Conservation (phyloP, 2,797 vertebrate genomes). For the Enteromius argenteus region DNA sequence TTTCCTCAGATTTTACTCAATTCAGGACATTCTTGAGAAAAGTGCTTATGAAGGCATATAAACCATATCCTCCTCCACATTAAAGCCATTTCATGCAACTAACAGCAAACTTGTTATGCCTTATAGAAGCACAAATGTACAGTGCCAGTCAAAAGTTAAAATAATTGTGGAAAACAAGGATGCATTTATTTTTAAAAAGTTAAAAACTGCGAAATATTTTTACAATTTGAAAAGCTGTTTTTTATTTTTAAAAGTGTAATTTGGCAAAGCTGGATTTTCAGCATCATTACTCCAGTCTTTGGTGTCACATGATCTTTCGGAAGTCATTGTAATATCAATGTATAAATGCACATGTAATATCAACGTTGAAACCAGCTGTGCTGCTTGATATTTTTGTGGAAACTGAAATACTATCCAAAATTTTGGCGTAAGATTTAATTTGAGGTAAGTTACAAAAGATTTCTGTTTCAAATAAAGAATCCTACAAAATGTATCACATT, state of each 20-base stretch:
- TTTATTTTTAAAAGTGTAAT: neutral
- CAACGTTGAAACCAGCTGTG: neutral
- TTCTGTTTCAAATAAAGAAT: neutral
- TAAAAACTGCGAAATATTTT: neutral
- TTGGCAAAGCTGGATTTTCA: neutral
- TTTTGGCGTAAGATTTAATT: neutral
- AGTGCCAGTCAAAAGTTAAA: neutral
- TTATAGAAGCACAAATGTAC: neutral
- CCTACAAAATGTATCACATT: neutral
- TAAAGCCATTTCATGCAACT: neutral
- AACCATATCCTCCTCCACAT: conserved; percentile 10
- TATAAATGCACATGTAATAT: too few species aligned
- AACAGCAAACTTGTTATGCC: neutral
- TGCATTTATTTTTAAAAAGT: neutral
- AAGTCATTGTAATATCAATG: neutral
- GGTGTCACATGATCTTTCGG: neutral
- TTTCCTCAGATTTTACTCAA: conserved; percentile 20
- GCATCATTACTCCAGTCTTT: neutral
- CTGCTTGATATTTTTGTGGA: neutral
- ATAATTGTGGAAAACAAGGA: neutral
- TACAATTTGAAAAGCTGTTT: neutral
- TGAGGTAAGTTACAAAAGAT: neutral
- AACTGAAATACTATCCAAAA: neutral
- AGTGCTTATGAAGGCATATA: conserved; percentile 29
- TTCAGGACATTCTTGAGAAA: conserved; percentile 9